Evolutionary conservation across 2,113 vertebrate species (phyloP), one percentile per base, ranked within the genome.

Genomic region (Lipotes vexillifer): DNA sequence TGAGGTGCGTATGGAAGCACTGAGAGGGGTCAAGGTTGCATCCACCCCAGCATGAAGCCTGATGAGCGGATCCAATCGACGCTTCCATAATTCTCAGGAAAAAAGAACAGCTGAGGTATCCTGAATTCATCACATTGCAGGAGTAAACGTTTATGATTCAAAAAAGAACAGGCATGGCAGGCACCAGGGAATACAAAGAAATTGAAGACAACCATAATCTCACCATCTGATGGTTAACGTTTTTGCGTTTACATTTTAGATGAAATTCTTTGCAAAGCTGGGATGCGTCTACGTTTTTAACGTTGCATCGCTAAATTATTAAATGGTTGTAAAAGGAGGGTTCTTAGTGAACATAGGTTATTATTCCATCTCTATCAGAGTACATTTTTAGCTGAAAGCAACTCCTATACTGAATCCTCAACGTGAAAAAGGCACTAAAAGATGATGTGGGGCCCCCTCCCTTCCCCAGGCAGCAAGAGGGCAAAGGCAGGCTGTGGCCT

Each of bases 261-360:
- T 82, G 21, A 61, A 90, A 63, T 90, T 93, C 17, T 71, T 75
- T 75, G 71, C 68, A 68, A 59, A 80, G 80, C 31, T 46, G 52
- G 5, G 31, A 46, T 90, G 80, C 63, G 68, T 33, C 13, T 18
- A 61, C 63, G n/a, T 57, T 83, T 68, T 96, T 68, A 72, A 44
- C 14, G 33, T 25, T 63, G 18, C 15, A 86, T 52, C 52, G 38
- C 5, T 80, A 74, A 93, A 46, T 86, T 46, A 38, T 82, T 57
- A 46, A 31, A 17, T 78, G 46, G 23, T 72, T 68, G 61, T 90
- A 15, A 87, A 87, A 85, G 38, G 59, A 80, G 21, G 8, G 21
- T 38, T 92, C 87, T 55, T 65, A 38, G 17, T 71, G 68, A 31
- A 18, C 5, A 0, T 27, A 14, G 12, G 11, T 44, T 89, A 85